Evolutionary conservation across 1,140 invertebrate species (phyloP), one percentile per base, ranked within the genome.

Genomic region (Aethina tumida): DNA sequence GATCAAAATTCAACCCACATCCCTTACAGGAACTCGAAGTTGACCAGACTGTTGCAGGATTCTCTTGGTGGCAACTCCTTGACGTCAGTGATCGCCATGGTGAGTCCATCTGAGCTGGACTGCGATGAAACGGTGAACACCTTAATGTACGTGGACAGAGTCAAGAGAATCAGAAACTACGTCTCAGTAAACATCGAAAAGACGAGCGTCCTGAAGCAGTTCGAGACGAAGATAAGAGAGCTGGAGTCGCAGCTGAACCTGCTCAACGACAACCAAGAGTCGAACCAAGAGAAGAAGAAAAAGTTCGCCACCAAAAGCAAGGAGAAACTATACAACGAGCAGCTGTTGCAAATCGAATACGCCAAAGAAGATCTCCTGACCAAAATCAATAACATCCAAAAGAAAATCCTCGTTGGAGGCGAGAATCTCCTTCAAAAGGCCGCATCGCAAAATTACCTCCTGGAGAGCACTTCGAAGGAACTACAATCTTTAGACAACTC

Each of bases 371-470:
- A 71, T 51, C 60, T 97, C 5, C 73, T 81, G 35, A 77, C 86
- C 38, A 93, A 95, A 62, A 72, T 99, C 29, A 73, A 81, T 42
- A 79, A 79, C n/a, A 71, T 99, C 27, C 90, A 98, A 62, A 91
- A 87, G 33, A 93, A 96, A 60, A 92, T 99, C 29, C 74, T 98
- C 15, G 84, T 98, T 4, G 96, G 96, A 1, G 96, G 96, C 1
- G 95, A 97, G 65, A 99, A 99, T 71, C 69, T 99, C 6, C 68
- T 99, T 38, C 93, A 98, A 59, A 98, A 97, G 59, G 93, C 92
- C 0, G 89, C 97, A 63, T 92, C 99, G 56, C 88, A 97, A 46
- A 69, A 78, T 35, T 52, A 52, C 26, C 65, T 98, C 12, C 67
- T 99, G n/a, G 89, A 91, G 47, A 82, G 88, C 44, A 89, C 89